phyloP scores from a whole-genome alignment of 1,140 invertebrate species.

The Tribolium madens region DNA sequence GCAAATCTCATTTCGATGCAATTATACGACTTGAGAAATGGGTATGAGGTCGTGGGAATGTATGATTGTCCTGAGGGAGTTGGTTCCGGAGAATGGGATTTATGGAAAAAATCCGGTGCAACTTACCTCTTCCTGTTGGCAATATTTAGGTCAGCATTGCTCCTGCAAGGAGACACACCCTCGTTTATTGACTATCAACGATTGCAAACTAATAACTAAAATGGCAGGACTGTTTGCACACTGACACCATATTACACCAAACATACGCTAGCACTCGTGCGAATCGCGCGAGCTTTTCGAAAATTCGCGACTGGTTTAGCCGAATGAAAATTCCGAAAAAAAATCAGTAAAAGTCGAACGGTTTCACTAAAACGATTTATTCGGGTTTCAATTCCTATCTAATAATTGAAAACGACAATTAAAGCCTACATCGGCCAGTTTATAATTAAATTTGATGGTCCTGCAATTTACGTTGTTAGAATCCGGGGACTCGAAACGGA shows the following conservation, averaged over 20 bases:
- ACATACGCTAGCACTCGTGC: background rate
- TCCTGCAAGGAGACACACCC: slow-evolving; percentile 49
- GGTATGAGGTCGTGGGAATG: slow-evolving; percentile 23
- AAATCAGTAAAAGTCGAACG: background rate
- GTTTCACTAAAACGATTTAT: background rate
- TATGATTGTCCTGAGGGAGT: too few species aligned
- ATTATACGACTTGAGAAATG: background rate
- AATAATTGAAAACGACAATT: slow-evolving; percentile 5
- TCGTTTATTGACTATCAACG: slow-evolving; percentile 48
- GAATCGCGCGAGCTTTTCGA: background rate
- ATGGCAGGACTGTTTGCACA: slow-evolving; percentile 1
- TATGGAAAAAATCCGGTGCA: background rate
- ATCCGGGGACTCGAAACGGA: slow-evolving; percentile 44
- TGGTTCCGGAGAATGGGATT: background rate
- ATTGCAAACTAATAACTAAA: slow-evolving; percentile 21
- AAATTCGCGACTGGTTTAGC: background rate
- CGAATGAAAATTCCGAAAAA: background rate
- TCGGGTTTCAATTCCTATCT: background rate
- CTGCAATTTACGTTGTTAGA: slow-evolving; percentile 39
- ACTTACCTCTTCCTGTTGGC: slow-evolving; percentile 18
- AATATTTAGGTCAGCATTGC: slow-evolving; percentile 53
- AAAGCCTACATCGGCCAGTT: slow-evolving; percentile 37
- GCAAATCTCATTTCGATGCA: background rate
- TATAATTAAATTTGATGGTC: slow-evolving; percentile 36
- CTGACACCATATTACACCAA: slow-evolving; percentile 1